Base-by-base conservation (phyloP, 2,888 invertebrate genomes). In the Oxyscelio sp. region DNA sequence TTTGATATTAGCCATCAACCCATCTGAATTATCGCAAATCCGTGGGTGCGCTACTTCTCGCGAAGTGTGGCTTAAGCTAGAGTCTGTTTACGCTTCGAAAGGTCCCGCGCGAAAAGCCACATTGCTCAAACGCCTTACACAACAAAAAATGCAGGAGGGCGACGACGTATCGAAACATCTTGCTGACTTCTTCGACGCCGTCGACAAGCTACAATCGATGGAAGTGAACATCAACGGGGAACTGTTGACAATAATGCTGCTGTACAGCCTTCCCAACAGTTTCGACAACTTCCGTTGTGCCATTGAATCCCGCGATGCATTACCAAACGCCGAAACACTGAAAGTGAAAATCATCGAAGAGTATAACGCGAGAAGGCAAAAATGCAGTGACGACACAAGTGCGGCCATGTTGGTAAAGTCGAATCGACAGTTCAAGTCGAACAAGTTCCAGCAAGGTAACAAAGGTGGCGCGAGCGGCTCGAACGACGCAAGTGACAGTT, bases 291-390 rank as follows among this genome's bases (percentile, higher is more conserved):
- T 82, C 31, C 31, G 78, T 8, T 59, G 74, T 31, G 84, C 75
- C 13, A 84, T 81, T 6, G 74, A 66, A 66, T 81, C 80, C 11
- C 74, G 75, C 31, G 80, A 84, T 52, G 19, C 58, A 13, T 45
- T 81, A 17, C 84, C 80, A 8, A 21, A 9, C 3, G 21, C 52
- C 8, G 80, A 81, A 50, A 31, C 34, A 6, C 34, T 84, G 9
- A 48, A 58, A n/a, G 40, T 71, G 13, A 81, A 84, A 17, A 68
- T 68, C 2, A 9, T 34, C 3, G 68, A 68, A 15, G 68, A 68
- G 40, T 5, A 15, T 8, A 27, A 68, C 38, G 38, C 66, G 31
- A 27, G 31, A 31, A 17, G 17, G 4, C 38, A 59, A 40, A 21
- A 13, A n/a, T 4, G 17, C 2, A 24, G n/a, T n/a, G 52, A 52